Percentiles rank a stretch among this genome's conserved stretches.
Conservation (phyloP, 2,113 vertebrate genomes). For the Meriones unguiculatus region DNA sequence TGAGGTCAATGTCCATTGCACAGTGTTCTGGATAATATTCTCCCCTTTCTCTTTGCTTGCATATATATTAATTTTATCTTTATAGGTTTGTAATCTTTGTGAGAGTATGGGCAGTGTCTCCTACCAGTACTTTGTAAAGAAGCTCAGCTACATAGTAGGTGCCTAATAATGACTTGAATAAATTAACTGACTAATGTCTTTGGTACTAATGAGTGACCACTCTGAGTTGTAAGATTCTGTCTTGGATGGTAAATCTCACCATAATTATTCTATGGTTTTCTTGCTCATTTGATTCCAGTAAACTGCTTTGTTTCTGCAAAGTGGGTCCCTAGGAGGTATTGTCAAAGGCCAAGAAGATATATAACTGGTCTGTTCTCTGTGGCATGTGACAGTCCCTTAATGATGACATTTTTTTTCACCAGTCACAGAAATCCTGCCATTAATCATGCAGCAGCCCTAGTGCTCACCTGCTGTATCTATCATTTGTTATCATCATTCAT, state of each 20-base stretch:
- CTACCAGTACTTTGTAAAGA: neutral
- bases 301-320: neutral
- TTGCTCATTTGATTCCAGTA: neutral
- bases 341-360: neutral
- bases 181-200: neutral
- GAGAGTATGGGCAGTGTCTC: neutral
- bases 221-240: neutral
- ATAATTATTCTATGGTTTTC: neutral
- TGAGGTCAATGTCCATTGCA: neutral
- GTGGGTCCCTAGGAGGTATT: neutral
- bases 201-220: neutral
- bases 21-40: neutral
- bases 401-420: neutral
- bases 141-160: neutral
- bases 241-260: neutral
- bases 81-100: neutral
- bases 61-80: neutral
- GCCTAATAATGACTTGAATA: neutral
- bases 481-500: slow-evolving; percentile 68
- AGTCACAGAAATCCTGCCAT: slow-evolving; percentile 25
- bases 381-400: neutral
- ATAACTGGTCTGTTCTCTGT: neutral
- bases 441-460: slow-evolving; percentile 59
- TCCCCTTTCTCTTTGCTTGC: neutral
- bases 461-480: slow-evolving; percentile 36